These are phyloP conservation scores for Nysson spinosus DNA, from an alignment of 2,888 invertebrate genomes.

Conservation along the genomic window DNA sequence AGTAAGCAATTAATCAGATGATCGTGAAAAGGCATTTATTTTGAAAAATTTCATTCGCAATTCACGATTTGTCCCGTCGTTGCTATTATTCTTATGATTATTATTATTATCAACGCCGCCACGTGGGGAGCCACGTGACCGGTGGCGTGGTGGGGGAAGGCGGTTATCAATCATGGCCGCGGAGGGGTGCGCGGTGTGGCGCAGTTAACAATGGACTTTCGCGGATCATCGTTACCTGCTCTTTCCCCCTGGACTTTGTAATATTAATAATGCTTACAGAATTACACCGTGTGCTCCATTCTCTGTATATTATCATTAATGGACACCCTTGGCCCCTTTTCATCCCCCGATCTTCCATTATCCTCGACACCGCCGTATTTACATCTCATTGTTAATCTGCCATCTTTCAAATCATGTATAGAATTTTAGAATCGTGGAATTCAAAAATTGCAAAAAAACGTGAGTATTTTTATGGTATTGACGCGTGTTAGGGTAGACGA, in stretches of 20 bases:
- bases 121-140: constrained; percentile 20
- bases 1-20: no score
- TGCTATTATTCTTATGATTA: constrained; percentile 22
- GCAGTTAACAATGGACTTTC: constrained; percentile 23
- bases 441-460: no score
- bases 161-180: constrained; percentile 44
- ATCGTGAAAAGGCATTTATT: no score
- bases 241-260: constrained; percentile 19
- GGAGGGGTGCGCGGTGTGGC: constrained; percentile 22
- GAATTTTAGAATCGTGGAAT: no score
- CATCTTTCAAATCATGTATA: no score
- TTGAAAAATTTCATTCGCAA: neutral
- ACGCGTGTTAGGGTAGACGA: no score
- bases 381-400: no score
- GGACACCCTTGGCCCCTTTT: neutral
- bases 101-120: constrained; percentile 22
- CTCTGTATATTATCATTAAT: constrained; percentile 2
- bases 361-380: no score
- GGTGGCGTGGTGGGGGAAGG: constrained; percentile 14
- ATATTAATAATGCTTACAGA: constrained; percentile 11
- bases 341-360: no score
- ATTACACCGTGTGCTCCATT: constrained; percentile 11
- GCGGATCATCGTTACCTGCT: constrained; percentile 29
- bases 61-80: neutral
- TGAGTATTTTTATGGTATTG: no score